Evolutionary conservation across 2,113 vertebrate species (phyloP).

Genomic region (Symphodus melops): DNA sequence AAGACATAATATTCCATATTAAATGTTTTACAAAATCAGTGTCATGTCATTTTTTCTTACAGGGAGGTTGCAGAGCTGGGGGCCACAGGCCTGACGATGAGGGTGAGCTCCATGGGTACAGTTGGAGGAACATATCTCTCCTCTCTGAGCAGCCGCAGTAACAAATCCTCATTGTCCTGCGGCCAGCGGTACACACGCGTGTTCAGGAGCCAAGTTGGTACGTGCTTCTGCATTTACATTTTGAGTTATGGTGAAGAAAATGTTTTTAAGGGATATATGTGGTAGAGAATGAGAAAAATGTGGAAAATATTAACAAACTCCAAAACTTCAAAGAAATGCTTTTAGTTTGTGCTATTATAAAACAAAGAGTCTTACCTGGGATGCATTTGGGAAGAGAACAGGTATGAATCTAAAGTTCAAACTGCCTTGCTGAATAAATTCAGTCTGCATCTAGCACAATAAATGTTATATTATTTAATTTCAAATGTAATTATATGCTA

Average conservation of each 20-base stretch:
- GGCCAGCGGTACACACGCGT: slow-evolving; percentile 91
- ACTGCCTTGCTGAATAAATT: slow-evolving; percentile 94
- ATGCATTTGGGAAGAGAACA: slow-evolving; percentile 89
- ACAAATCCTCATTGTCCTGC: slow-evolving; percentile 86
- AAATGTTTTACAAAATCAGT: not conserved
- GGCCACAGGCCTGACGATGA: slow-evolving; percentile 81
- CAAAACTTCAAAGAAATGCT: not conserved
- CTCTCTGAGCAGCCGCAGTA: slow-evolving; percentile 88
- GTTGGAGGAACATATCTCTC: slow-evolving; percentile 89
- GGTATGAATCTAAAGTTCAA: slow-evolving; percentile 96
- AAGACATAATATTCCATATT: not conserved
- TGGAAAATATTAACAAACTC: not conserved
- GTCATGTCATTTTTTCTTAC: slow-evolving; percentile 10
- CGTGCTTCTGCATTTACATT: slow-evolving; percentile 81
- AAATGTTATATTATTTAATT: not conserved
- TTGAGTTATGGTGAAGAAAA: not conserved
- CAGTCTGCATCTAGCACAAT: slow-evolving; percentile 88
- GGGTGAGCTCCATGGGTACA: slow-evolving; percentile 85
- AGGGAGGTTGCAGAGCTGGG: slow-evolving; percentile 15
- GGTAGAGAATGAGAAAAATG: not conserved
- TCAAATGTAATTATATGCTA: no score
- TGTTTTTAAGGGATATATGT: not conserved
- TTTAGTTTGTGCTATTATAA: not conserved
- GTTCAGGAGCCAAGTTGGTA: slow-evolving; percentile 93
- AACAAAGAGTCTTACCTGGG: slow-evolving; percentile 83